A percentile compares a stretch with the other conserved stretches of the same genome.
Evolutionary conservation across 2,888 invertebrate genomes (phyloP).

Genomic region (Mesochorus sp.): DNA sequence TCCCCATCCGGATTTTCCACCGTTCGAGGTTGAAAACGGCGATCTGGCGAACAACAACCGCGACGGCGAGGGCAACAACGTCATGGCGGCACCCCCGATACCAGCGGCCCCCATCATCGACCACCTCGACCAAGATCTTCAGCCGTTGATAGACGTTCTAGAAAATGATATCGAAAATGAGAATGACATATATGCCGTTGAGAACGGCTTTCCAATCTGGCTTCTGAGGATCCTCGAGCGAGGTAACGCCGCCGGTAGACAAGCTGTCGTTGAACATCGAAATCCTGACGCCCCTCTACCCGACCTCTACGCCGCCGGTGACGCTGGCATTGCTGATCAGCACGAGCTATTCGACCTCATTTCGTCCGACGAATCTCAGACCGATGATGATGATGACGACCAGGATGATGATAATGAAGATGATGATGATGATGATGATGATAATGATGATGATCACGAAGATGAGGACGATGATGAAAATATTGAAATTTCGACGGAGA

Average conservation of each 20-base stretch:
- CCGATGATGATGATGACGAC: conserved; percentile 56
- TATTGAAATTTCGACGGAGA: conserved; percentile 30
- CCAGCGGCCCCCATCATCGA: conserved; percentile 70
- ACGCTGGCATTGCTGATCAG: conserved; percentile 40
- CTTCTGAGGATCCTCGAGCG: conserved; percentile 73
- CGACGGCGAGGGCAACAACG: conserved; percentile 83
- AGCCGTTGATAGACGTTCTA: conserved; percentile 73
- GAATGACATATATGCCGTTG: conserved; percentile 75
- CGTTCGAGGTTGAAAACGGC: conserved; percentile 83
- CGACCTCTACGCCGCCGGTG: conserved; percentile 42
- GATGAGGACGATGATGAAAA: conserved; percentile 28
- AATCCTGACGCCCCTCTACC: conserved; percentile 64
- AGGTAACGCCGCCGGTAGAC: conserved; percentile 64
- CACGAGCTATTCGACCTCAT: conserved; percentile 68
- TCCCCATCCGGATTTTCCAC: conserved; percentile 65
- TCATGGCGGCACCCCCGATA: conserved; percentile 72
- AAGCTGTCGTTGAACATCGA: conserved; percentile 37
- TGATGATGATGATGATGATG: conserved; percentile 30
- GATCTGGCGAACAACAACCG: conserved; percentile 84
- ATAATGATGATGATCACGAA: conserved; percentile 7
- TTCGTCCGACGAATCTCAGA: conserved; percentile 67
- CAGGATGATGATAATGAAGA: conserved; percentile 40
- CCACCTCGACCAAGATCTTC: conserved; percentile 71
- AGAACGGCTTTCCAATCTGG: conserved; percentile 76
- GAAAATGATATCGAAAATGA: conserved; percentile 77